These are phyloP conservation scores for Nibea albiflora DNA, from an alignment of 2,113 vertebrate genomes.

Conservation along the genomic window DNA sequence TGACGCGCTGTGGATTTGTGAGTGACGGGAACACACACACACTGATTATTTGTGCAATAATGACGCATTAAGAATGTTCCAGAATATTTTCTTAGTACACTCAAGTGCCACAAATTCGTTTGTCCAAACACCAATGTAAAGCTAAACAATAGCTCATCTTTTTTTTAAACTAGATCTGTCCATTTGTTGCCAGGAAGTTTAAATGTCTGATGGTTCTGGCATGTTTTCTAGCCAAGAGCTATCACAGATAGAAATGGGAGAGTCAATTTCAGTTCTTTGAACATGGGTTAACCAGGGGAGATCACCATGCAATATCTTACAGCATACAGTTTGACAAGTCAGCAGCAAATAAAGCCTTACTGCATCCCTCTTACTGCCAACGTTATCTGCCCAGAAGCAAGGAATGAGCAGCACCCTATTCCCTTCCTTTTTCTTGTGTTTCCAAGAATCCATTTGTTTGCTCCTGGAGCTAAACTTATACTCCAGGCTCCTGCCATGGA, in stretches of 20 bases:
- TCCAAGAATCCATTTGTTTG: constrained; percentile 51
- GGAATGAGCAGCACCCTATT: constrained; percentile 26
- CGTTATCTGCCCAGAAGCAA: constrained; percentile 58
- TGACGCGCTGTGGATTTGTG: constrained; percentile 42
- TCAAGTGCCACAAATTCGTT: background rate
- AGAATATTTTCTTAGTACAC: constrained; percentile 13
- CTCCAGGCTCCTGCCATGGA: constrained; percentile 1
- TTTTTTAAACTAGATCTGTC: constrained; percentile 11
- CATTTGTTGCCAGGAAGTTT: constrained; percentile 9
- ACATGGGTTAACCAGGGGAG: constrained; percentile 69
- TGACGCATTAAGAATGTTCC: background rate
- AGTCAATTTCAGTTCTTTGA: constrained; percentile 68
- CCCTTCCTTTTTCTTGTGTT: constrained; percentile 33
- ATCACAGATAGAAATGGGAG: constrained; percentile 40
- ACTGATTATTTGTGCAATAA: constrained; percentile 13
- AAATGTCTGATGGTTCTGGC: constrained; percentile 23
- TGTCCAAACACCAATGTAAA: constrained; percentile 14
- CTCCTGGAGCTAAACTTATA: constrained; percentile 35
- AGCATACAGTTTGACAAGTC: constrained; percentile 64
- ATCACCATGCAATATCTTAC: constrained; percentile 62
- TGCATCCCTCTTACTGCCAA: constrained; percentile 57
- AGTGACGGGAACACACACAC: constrained; percentile 44
- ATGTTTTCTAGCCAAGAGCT: constrained; percentile 34
- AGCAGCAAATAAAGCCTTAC: constrained; percentile 61
- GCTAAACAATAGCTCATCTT: constrained; percentile 22